A percentile compares a stretch with the other conserved stretches of the same genome.
Evolutionary conservation across 2,797 vertebrate genomes (phyloP).

Genomic region (Enteromius argenteus): DNA sequence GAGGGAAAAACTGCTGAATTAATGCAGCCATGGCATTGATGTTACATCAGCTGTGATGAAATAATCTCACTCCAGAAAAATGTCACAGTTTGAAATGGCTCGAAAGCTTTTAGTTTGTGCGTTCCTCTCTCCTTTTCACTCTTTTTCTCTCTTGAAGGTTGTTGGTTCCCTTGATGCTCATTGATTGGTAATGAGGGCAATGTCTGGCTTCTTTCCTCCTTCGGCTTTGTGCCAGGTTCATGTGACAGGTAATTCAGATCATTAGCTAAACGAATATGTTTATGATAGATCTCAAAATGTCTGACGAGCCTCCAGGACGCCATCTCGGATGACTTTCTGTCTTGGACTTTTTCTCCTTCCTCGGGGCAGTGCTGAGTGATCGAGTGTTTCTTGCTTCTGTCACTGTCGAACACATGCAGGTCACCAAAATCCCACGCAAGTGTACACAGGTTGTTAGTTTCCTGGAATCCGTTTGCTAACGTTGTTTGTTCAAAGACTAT

Average conservation of each 20-base stretch:
- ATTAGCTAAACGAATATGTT: conserved; percentile 75
- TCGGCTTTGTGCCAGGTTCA: conserved; percentile 69
- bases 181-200: conserved; percentile 30
- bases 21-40: neutral
- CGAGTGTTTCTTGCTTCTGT: conserved; percentile 14
- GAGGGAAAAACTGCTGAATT: neutral
- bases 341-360: conserved; percentile 12
- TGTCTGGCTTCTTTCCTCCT: conserved; percentile 59
- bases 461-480: conserved; percentile 29
- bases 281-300: conserved; percentile 64
- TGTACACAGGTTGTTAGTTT: conserved; percentile 5
- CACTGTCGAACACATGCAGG: conserved; percentile 29
- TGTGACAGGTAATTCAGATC: conserved; percentile 62
- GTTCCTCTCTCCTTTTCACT: neutral
- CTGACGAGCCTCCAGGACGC: conserved; percentile 31
- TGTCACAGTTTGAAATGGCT: neutral
- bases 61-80: neutral
- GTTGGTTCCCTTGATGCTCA: conserved; percentile 19
- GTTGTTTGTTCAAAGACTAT: conserved; percentile 26
- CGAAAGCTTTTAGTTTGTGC: neutral
- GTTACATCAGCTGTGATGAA: neutral
- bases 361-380: neutral
- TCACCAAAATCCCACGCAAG: conserved; percentile 7
- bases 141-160: conserved; percentile 18
- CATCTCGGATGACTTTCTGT: conserved; percentile 36